These are phyloP conservation scores for Drosophila lacertosa DNA, from an alignment of 1,140 invertebrate species.

Conservation along the genomic window DNA sequence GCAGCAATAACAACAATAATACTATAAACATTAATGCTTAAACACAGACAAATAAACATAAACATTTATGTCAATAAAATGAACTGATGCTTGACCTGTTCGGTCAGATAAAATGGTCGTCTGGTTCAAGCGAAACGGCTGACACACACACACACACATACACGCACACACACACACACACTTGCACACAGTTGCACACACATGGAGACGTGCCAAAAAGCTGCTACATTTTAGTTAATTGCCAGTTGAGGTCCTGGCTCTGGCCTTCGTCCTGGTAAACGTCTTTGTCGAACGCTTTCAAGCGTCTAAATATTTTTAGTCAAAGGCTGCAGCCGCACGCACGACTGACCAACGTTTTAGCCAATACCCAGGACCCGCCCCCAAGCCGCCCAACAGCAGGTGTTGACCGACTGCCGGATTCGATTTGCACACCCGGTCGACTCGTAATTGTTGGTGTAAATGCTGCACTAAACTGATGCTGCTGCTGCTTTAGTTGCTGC, in stretches of 20 bases:
- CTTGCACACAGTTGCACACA: neutral
- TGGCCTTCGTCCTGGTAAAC: slow-evolving; percentile 15
- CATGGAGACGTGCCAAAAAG: slow-evolving; percentile 18
- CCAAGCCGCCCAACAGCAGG: slow-evolving; percentile 15
- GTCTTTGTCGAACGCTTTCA: slow-evolving; percentile 42
- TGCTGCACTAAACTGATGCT: slow-evolving; percentile 6
- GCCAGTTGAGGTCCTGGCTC: slow-evolving; percentile 9
- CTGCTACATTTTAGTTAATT: slow-evolving; percentile 51
- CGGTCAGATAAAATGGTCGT: slow-evolving; percentile 64
- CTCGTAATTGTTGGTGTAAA: slow-evolving; percentile 34
- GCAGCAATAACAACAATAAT: slow-evolving; percentile 39
- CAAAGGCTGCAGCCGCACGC: slow-evolving; percentile 42
- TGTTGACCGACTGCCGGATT: slow-evolving; percentile 45
- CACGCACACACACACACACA: slow-evolving; percentile 9
- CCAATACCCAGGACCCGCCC: no score
- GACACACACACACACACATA: neutral
- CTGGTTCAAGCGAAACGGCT: slow-evolving; percentile 21
- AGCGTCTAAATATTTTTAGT: slow-evolving; percentile 55
- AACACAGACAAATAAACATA: slow-evolving; percentile 80
- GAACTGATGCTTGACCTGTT: slow-evolving; percentile 76
- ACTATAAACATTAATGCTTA: slow-evolving; percentile 76
- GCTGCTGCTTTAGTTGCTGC: slow-evolving; percentile 1
- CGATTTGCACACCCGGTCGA: slow-evolving; percentile 17
- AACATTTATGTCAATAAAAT: slow-evolving; percentile 81
- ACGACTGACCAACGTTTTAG: slow-evolving; percentile 36